Conservation (phyloP, 2,888 invertebrate genomes). For the Diaperis boleti region DNA sequence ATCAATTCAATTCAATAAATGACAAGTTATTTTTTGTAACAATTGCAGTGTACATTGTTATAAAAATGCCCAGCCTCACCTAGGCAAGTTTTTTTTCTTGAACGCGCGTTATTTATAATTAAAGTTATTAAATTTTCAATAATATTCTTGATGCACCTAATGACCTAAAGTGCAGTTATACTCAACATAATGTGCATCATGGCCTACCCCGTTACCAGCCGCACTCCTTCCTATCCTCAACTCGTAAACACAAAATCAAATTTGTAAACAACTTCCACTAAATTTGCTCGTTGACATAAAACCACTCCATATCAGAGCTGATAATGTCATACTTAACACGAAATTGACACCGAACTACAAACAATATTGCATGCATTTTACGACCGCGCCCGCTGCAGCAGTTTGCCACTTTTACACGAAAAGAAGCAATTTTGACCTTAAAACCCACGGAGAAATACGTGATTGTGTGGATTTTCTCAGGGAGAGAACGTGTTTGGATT, state of each 20-base stretch:
- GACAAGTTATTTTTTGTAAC: no score
- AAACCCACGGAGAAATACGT: slow-evolving; percentile 1
- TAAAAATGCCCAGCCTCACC: no score
- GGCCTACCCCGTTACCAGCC: no score
- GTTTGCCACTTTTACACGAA: neutral
- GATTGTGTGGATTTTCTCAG: neutral
- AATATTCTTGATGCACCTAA: no score
- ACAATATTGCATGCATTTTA: neutral
- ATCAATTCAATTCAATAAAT: no score
- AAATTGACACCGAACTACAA: neutral
- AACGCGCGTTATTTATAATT: no score
- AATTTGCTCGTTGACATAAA: neutral
- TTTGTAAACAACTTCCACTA: neutral
- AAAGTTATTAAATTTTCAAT: no score
- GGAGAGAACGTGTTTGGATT: neutral
- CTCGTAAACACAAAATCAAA: neutral
- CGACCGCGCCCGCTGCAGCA: neutral
- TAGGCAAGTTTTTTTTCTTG: no score
- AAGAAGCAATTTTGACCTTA: neutral
- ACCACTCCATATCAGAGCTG: neutral
- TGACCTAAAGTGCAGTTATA: no score
- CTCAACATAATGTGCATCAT: no score
- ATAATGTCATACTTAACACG: neutral
- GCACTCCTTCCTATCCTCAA: no score
- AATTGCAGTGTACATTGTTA: no score